A percentile compares a stretch with the other conserved stretches of the same genome.
Evolutionary conservation across 2,888 invertebrate genomes (phyloP).

Genomic region (Tolmerus cingulatus): DNA sequence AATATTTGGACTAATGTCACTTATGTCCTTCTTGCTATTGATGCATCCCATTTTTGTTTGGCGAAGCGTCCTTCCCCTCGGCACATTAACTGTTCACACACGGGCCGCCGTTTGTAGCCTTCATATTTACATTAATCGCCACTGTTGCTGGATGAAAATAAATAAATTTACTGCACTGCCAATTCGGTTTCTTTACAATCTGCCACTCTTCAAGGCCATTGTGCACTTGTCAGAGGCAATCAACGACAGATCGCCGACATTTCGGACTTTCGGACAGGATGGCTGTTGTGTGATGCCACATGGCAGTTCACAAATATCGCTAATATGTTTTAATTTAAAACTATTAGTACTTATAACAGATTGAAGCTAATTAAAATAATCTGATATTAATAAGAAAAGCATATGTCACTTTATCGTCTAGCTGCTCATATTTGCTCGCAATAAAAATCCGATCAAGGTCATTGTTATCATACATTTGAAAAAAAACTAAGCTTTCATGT

Average conservation of each 20-base stretch:
- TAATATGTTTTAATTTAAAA: not conserved
- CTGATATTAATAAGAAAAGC: too few relatives aligned
- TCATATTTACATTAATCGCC: not conserved
- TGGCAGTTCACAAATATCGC: not conserved
- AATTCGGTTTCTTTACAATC: conserved; percentile 12
- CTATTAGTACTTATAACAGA: not conserved
- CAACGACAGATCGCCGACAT: not conserved
- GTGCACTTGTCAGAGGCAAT: conserved; percentile 9
- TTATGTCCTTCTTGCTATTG: conserved; percentile 56
- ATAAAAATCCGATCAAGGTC: not conserved
- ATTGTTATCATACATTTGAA: not conserved
- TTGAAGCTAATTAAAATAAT: too few relatives aligned
- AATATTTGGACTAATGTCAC: conserved; percentile 58
- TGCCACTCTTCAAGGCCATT: conserved; percentile 44
- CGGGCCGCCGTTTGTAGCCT: not conserved
- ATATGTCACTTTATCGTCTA: too few relatives aligned
- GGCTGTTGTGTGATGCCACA: not conserved
- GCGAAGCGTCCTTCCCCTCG: not conserved
- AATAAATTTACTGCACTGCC: not conserved
- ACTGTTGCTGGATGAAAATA: not conserved
- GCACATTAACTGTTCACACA: not conserved
- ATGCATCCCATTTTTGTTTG: conserved; percentile 58
- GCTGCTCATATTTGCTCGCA: too few relatives aligned
- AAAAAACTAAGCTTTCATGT: not conserved
- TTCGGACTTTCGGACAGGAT: not conserved